Evolutionary conservation across 1,140 invertebrate genomes (phyloP).

Genomic region (Drosophila lowei): DNA sequence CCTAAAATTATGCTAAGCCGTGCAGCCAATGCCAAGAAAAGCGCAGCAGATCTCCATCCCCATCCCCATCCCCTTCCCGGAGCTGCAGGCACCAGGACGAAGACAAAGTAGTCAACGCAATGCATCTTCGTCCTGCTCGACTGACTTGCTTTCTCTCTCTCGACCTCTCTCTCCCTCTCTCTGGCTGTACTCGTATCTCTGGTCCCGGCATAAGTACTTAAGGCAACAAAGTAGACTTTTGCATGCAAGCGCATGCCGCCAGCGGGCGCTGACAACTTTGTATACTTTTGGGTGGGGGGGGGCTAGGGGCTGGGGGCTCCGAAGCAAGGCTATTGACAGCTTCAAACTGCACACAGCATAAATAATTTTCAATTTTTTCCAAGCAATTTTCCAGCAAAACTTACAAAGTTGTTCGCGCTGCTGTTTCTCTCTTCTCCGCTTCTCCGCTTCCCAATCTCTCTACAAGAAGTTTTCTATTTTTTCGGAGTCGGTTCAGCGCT

Average conservation of each 20-base stretch:
- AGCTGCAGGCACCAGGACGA: conserved; percentile 22
- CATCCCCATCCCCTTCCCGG: not conserved
- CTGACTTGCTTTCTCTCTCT: conserved; percentile 27
- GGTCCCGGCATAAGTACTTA: conserved; percentile 75
- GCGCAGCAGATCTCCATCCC: conserved; percentile 43
- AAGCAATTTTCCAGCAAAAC: conserved; percentile 71
- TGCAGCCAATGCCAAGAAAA: conserved; percentile 64
- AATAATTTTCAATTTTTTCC: conserved; percentile 80
- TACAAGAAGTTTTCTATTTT: conserved; percentile 33
- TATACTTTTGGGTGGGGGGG: conserved; percentile 33
- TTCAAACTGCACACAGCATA: conserved; percentile 72
- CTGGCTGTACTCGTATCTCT: conserved; percentile 23
- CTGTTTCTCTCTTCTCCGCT: conserved; percentile 6
- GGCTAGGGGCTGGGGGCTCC: not conserved
- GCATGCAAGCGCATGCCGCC: conserved; percentile 78
- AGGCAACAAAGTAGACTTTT: conserved; percentile 79
- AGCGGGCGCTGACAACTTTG: conserved; percentile 66
- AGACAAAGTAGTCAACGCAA: conserved; percentile 57
- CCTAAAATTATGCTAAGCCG: conserved; percentile 80
- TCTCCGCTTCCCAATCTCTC: conserved; percentile 1
- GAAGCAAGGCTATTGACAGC: conserved; percentile 67
- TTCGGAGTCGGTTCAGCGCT: conserved; percentile 48
- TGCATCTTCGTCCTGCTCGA: conserved; percentile 37
- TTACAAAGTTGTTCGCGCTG: conserved; percentile 66
- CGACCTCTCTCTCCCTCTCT: not conserved